Base-by-base conservation (phyloP, 30 jellyfish, hydroid and myxozoan genomes). In the Morbakka virulenta region DNA sequence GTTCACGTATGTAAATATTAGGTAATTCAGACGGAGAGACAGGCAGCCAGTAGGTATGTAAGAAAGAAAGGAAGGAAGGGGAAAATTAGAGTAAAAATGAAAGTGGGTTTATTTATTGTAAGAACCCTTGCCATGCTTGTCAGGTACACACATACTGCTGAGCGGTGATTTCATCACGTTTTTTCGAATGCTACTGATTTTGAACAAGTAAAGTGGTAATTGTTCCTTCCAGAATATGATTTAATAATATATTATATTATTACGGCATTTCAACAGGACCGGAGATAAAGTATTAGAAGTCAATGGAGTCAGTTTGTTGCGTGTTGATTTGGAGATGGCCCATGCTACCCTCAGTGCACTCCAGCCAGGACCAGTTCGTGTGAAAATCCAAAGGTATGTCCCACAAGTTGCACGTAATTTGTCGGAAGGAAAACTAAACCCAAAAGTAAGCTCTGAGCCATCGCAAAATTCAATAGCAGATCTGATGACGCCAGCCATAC, bases 401-500 rank as follows among this genome's bases (percentile, higher is more conserved):
- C 35, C 34, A 23, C 13, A 20, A 31, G 62, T 26, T 2, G 25
- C 1, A 12, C 23, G 50, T 22, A 21, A n/a, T 32, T 27, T 35
- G 9, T 32, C 65, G 35, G 88, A 52, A 31, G 62, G 93, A 27
- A 41, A 67, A 23, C 29, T 13, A 62, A 81, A 82, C 52, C 88
- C 91, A 51, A 41, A 52, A 20, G 52, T 82, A 24, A 85, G 47
- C 33, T 74, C 77, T 12, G 30, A 63, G 23, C 84, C 80, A 4
- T 73, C 26, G 2, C 53, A 52, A 17, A 84, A 68, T 14, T 32
- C 57, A 3, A 47, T 84, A 20, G 88, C 95, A 17, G 91, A 82
- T 23, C 66, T 89, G 69, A 89, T 89, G 97, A 82, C 97, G 2
- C 97, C 97, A 2, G 97, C 97, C 28, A 67, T 85, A 31, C 97